Percentiles rank a stretch among this genome's conserved stretches.
Conservation (phyloP, 1,140 invertebrate genomes). For the Vanessa tameamea region DNA sequence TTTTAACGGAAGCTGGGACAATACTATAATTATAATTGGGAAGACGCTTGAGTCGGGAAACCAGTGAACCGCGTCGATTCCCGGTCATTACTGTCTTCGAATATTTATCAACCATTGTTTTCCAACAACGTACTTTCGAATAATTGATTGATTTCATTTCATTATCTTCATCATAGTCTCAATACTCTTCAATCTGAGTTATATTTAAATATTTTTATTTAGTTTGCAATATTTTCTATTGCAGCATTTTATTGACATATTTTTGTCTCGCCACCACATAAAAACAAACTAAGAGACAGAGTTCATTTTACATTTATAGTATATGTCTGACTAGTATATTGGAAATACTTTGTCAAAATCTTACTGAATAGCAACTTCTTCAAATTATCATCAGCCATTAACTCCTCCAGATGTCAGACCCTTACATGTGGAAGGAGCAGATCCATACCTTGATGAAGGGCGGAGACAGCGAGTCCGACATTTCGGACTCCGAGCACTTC, state of each 20-base stretch:
- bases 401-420: conserved; percentile 69
- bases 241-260: too few species aligned
- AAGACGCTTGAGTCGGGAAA: conserved; percentile 4
- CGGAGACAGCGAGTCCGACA: conserved; percentile 84
- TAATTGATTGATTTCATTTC: conserved; percentile 29
- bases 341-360: background rate
- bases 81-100: conserved; percentile 32
- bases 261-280: too few species aligned
- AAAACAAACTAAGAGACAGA: too few species aligned
- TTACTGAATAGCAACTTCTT: too few species aligned
- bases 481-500: conserved; percentile 84
- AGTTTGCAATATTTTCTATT: too few species aligned
- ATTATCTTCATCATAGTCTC: background rate
- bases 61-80: conserved; percentile 34
- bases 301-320: background rate
- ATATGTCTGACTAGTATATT: background rate
- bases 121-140: conserved; percentile 48
- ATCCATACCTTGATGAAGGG: conserved; percentile 80
- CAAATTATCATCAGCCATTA: background rate
- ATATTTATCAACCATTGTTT: conserved; percentile 54
- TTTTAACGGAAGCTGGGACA: conserved; percentile 45
- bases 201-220: too few species aligned
- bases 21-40: conserved; percentile 38
- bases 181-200: too few species aligned
- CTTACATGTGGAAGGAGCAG: conserved; percentile 80